phyloP scores from a whole-genome alignment of 1,140 invertebrate genomes.

The Goniozus legneri region DNA sequence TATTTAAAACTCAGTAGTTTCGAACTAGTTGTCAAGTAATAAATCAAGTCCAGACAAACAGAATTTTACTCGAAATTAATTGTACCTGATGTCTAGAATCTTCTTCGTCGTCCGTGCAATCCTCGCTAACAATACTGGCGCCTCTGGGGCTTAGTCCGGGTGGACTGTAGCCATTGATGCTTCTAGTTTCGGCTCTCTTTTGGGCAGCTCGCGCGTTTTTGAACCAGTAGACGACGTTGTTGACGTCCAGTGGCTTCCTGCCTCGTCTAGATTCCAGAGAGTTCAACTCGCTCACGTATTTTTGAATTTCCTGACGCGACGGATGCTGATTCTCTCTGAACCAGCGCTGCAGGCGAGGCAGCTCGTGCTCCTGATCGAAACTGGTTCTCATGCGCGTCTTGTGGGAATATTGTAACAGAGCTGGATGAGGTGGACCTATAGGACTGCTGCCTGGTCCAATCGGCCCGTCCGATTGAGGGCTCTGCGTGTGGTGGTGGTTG shows the following conservation, averaged over 20 bases:
- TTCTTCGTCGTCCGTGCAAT: slow-evolving; percentile 51
- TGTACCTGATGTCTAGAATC: slow-evolving; percentile 49
- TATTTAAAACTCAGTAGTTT: no score
- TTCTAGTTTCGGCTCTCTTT: slow-evolving; percentile 78
- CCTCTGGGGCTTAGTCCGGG: slow-evolving; percentile 49
- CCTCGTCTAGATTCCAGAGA: slow-evolving; percentile 86
- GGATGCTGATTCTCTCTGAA: slow-evolving; percentile 96
- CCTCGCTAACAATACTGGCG: slow-evolving; percentile 51
- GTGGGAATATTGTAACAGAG: slow-evolving; percentile 73
- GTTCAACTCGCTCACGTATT: slow-evolving; percentile 92
- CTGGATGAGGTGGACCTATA: slow-evolving; percentile 59
- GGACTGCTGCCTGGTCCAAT: slow-evolving; percentile 31
- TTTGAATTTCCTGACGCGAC: slow-evolving; percentile 88
- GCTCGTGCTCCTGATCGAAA: slow-evolving; percentile 92
- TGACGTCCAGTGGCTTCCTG: slow-evolving; percentile 89
- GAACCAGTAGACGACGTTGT: slow-evolving; percentile 99
- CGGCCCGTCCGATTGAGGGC: slow-evolving; percentile 39
- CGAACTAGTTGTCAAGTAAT: no score
- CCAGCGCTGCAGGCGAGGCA: slow-evolving; percentile 92
- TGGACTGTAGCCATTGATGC: slow-evolving; percentile 51
- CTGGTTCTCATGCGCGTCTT: slow-evolving; percentile 89
- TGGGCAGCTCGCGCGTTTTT: slow-evolving; percentile 96
- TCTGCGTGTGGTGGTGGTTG: slow-evolving; percentile 43
- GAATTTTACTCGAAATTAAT: no score
- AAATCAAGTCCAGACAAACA: no score